Evolutionary conservation across 2,113 vertebrate species (phyloP).

Genomic region (Cynopterus brachyotis): DNA sequence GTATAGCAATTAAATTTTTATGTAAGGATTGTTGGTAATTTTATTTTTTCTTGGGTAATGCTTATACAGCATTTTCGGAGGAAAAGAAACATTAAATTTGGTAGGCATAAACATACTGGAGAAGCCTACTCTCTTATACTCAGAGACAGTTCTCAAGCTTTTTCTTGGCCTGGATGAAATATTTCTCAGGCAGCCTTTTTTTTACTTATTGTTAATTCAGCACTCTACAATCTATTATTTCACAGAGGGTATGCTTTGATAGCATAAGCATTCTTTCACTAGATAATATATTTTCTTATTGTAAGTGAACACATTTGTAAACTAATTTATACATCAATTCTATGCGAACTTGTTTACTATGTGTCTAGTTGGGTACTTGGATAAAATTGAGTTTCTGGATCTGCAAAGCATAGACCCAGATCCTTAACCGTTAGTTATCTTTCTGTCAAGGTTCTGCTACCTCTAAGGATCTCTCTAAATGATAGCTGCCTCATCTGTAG

Average conservation of each 20-base stretch:
- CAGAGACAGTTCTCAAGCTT: background rate
- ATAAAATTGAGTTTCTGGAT: background rate
- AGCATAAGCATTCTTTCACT: background rate
- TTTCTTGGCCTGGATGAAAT: background rate
- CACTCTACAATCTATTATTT: background rate
- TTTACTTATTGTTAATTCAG: background rate
- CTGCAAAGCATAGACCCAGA: background rate
- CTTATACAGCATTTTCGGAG: background rate
- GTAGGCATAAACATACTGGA: background rate
- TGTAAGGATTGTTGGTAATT: background rate
- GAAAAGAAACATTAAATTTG: constrained; percentile 7
- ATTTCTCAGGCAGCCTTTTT: background rate
- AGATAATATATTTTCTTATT: background rate
- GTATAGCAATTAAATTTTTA: background rate
- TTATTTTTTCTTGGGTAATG: background rate
- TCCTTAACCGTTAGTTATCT: background rate
- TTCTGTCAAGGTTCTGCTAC: background rate
- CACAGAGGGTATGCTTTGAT: background rate
- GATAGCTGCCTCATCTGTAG: background rate
- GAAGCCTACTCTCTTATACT: background rate
- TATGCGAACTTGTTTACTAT: background rate
- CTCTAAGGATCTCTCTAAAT: background rate
- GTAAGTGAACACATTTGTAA: background rate
- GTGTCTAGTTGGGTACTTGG: background rate
- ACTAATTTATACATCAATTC: background rate